phyloP scores from a whole-genome alignment of 2,113 vertebrate species.

The Pontoporia blainvillei region DNA sequence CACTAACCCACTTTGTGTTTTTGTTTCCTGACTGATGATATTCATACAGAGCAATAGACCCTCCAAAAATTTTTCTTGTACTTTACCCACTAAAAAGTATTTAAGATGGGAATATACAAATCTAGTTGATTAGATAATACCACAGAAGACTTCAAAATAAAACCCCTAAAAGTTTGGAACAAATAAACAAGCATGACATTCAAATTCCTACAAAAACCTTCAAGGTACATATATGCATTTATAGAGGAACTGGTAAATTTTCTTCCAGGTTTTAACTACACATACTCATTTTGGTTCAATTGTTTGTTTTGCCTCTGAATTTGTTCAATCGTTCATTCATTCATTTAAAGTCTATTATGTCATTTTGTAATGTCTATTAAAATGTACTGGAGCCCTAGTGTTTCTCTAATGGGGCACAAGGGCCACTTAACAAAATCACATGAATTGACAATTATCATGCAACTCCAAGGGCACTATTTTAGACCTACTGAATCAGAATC shows the following conservation, averaged over 20 bases:
- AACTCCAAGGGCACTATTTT: neutral
- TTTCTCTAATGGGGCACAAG: neutral
- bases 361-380: neutral
- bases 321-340: neutral
- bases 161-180: neutral
- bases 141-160: neutral
- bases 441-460: neutral
- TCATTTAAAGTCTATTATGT: neutral
- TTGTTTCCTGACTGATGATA: neutral
- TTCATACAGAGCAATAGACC: neutral
- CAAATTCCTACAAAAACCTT: neutral
- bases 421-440: neutral
- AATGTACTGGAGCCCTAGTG: neutral
- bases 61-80: neutral
- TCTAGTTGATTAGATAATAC: neutral
- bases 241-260: neutral
- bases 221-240: neutral
- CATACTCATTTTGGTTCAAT: neutral
- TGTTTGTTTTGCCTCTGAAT: neutral
- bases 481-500: neutral
- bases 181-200: neutral
- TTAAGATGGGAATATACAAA: neutral
- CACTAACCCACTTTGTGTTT: neutral
- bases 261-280: neutral
- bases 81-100: neutral